A percentile compares a stretch with the other conserved stretches of the same genome.
These are phyloP conservation scores for Syngnathoides biaculeatus DNA, from an alignment of 2,113 vertebrate genomes.

Conservation along the genomic window DNA sequence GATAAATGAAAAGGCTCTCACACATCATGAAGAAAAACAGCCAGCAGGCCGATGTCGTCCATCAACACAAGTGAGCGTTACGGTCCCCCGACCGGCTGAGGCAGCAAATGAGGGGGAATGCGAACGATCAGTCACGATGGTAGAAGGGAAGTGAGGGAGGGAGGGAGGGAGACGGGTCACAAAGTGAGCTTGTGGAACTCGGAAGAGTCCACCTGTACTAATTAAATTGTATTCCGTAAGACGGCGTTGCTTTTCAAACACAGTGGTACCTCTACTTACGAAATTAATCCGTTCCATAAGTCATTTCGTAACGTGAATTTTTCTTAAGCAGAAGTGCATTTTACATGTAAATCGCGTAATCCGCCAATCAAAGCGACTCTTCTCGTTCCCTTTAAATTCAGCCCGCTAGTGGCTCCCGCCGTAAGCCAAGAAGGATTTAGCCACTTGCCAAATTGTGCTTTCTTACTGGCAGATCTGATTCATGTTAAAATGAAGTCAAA, in stretches of 20 bases:
- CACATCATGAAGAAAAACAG: slow-evolving; percentile 30
- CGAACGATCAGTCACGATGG: slow-evolving; percentile 52
- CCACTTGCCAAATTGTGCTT: too few species aligned
- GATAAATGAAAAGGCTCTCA: slow-evolving; percentile 33
- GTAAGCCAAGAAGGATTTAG: too few species aligned
- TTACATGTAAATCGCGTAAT: too few species aligned
- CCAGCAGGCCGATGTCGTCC: slow-evolving; percentile 41
- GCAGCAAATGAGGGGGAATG: slow-evolving; percentile 50
- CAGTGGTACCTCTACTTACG: too few species aligned
- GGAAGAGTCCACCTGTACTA: slow-evolving; percentile 10
- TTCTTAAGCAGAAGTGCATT: too few species aligned
- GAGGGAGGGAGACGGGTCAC: slow-evolving; percentile 11
- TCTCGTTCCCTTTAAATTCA: too few species aligned
- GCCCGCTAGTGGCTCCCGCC: too few species aligned
- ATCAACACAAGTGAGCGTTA: slow-evolving; percentile 40
- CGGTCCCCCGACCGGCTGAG: slow-evolving; percentile 51
- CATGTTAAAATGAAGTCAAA: not conserved
- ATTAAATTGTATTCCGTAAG: slow-evolving; percentile 17
- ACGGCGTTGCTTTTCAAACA: slow-evolving; percentile 18
- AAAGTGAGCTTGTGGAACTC: not conserved
- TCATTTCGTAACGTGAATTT: too few species aligned
- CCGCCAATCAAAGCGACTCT: too few species aligned
- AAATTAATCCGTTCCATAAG: too few species aligned
- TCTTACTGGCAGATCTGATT: too few species aligned
- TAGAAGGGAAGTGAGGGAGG: slow-evolving; percentile 38